Base-by-base conservation (phyloP, 1,140 invertebrate species). In the Littorina saxatilis region DNA sequence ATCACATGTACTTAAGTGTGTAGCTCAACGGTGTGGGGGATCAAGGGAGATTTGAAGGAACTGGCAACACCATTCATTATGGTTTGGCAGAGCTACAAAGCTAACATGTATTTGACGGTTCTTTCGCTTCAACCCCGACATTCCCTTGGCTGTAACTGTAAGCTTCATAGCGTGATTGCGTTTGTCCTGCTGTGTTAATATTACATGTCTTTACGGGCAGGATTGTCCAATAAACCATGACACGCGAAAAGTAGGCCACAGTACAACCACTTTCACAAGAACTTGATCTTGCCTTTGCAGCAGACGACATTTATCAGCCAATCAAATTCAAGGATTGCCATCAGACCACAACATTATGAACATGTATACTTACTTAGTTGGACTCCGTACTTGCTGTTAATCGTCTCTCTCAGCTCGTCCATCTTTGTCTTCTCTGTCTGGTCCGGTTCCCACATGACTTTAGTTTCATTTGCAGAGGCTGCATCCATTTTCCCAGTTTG, bases 391-490 rank as follows among this genome's bases (percentile, higher is more conserved):
- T 91, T 90, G 29, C 86, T 47, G 77, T 90, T 91, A 23, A 92
- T 89, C 40, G 47, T 72, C 40, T 86, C 76, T 66, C 88, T 83
- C 9, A 92, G 87, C 37, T 85, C 52, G 73, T 90, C 87, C 82
- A 90, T 88, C 40, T 90, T 88, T 50, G 90, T 91, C 29, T n/a
- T 63, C 80, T 85, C 80, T 13, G 66, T 78, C 43, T 23, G 63
- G 37, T 88, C 76, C 37, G 91, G 90, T 79, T 79, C 79, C 91
- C 91, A 91, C 89, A 91, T 90, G 13, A 87, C 76, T 39, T 80
- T 50, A 13, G 81, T 40, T 1, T n/a, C 55, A 47, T 32, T 47
- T 35, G 27, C 47, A 58, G 27, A 37, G 55, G 72, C 72, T 35
- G 11, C 70, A 39, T 76, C 82, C 79, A 81, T 83, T 39, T 32